Evolutionary conservation across 2,888 invertebrate genomes (phyloP).

Genomic region (Oxytorus armatus): DNA sequence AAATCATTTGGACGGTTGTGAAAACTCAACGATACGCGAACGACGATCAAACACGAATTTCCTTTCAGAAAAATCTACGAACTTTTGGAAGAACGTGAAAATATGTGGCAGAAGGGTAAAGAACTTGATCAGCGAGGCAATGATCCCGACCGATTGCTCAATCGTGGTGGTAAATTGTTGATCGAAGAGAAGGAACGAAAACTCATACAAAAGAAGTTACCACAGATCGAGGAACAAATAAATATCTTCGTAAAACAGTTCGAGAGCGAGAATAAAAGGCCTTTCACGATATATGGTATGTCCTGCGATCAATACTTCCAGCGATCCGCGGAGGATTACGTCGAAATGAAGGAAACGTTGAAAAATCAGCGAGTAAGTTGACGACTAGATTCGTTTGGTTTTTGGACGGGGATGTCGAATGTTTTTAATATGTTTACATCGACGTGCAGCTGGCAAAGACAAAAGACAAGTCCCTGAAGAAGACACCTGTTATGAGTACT

Average conservation of each 20-base stretch:
- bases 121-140: constrained; percentile 91
- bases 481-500: constrained; percentile 77
- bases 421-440: constrained; percentile 83
- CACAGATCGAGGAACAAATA: constrained; percentile 90
- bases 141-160: constrained; percentile 93
- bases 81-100: constrained; percentile 88
- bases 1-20: too few relatives aligned
- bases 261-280: constrained; percentile 85
- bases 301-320: constrained; percentile 87
- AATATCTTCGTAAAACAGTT: constrained; percentile 86
- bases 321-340: constrained; percentile 87
- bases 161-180: constrained; percentile 94
- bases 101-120: constrained; percentile 91
- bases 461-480: constrained; percentile 80
- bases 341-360: constrained; percentile 85
- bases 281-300: constrained; percentile 88
- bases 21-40: background rate
- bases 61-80: constrained; percentile 87
- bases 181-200: constrained; percentile 96
- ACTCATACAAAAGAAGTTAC: constrained; percentile 89
- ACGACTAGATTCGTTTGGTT: background rate
- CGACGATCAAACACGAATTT: background rate
- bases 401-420: constrained; percentile 5
- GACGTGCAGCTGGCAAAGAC: constrained; percentile 86
- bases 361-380: constrained; percentile 79